phyloP scores from a whole-genome alignment of 2,113 vertebrate genomes.

The Illadopsis cleaveri region DNA sequence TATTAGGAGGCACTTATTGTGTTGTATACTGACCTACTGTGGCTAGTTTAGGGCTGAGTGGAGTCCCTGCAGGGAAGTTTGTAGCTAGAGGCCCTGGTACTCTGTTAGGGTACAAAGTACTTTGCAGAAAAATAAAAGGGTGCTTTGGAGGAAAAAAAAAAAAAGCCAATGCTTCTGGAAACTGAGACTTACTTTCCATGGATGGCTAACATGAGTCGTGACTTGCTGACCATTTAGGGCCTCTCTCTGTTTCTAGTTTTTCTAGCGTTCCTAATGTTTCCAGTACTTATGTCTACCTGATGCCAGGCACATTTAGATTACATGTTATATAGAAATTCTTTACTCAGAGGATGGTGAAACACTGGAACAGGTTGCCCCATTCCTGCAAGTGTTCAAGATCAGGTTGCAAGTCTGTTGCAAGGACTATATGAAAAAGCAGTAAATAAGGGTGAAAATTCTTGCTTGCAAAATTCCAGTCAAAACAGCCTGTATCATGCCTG shows the following conservation, averaged over 20 bases:
- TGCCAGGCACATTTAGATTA: rapidly evolving
- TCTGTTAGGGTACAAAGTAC: not conserved
- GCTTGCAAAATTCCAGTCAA: not conserved
- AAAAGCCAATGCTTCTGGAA: not conserved
- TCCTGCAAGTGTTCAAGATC: not conserved
- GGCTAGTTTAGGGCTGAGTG: not conserved
- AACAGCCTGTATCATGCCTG: rapidly evolving
- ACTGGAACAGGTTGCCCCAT: not conserved
- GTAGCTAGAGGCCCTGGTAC: not conserved
- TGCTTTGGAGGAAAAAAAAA: not conserved
- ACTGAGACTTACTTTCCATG: not conserved
- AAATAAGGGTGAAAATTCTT: not conserved
- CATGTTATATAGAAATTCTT: not conserved
- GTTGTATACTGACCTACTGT: not conserved
- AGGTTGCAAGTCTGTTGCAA: not conserved
- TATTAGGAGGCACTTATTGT: not conserved
- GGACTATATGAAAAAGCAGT: not conserved
- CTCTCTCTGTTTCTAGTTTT: not conserved
- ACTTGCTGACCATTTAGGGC: not conserved
- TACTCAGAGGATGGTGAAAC: not conserved
- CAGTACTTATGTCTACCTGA: not conserved
- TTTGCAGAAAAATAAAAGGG: not conserved
- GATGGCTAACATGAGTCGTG: not conserved
- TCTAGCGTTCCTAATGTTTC: not conserved
- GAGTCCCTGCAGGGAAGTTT: not conserved